Conservation (phyloP, 2,888 invertebrate species). For the Autographa gamma region DNA sequence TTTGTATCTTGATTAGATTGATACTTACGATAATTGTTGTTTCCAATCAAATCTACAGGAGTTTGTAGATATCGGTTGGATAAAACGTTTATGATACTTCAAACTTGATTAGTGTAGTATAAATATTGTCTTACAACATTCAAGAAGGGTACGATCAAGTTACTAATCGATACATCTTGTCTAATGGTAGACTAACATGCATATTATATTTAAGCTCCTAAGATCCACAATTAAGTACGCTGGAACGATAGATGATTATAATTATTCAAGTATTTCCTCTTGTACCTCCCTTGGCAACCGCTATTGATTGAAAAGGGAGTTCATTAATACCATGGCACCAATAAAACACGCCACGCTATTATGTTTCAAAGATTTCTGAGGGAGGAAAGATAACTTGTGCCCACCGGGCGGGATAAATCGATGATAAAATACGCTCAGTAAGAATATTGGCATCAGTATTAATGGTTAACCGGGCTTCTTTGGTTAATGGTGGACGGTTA, state of each 20-base stretch:
- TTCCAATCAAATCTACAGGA: slow-evolving; percentile 54
- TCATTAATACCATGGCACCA: slow-evolving; percentile 60
- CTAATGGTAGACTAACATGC: slow-evolving; percentile 2
- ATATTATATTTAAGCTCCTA: neutral
- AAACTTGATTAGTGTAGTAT: slow-evolving; percentile 5
- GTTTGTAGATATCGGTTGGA: slow-evolving; percentile 42
- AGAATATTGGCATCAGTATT: slow-evolving; percentile 68
- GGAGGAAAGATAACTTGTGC: slow-evolving; percentile 76
- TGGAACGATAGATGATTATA: neutral
- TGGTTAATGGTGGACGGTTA: slow-evolving; percentile 80
- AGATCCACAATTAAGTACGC: neutral
- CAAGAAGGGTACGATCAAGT: neutral
- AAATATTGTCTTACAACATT: slow-evolving; percentile 5
- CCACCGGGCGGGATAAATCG: slow-evolving; percentile 73
- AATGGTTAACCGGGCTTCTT: slow-evolving; percentile 67
- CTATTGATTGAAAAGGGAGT: slow-evolving; percentile 46
- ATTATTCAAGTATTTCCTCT: neutral
- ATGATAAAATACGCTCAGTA: slow-evolving; percentile 73
- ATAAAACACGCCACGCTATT: slow-evolving; percentile 73
- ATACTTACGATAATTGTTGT: slow-evolving; percentile 55
- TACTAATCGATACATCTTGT: neutral
- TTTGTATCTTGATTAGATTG: slow-evolving; percentile 62
- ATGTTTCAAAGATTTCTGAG: slow-evolving; percentile 74
- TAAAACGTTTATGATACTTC: slow-evolving; percentile 43
- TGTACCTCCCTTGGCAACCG: slow-evolving; percentile 17